phyloP scores from a whole-genome alignment of 2,888 invertebrate genomes.

The Drosophila kuntzei region DNA sequence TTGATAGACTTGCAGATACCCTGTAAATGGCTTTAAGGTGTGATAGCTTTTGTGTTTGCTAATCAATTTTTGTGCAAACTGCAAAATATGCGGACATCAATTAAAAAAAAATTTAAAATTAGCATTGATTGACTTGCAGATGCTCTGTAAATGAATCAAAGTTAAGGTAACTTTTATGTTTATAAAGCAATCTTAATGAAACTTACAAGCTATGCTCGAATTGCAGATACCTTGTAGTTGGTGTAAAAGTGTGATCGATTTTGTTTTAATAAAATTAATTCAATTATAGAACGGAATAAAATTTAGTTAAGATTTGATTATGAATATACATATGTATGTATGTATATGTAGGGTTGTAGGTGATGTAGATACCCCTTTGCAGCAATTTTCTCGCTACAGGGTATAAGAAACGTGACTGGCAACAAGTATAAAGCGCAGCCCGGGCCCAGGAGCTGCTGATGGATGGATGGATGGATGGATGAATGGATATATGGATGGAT shows the following conservation, averaged over 20 bases:
- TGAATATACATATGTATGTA: no score
- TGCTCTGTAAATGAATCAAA: not conserved
- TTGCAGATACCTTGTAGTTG: not conserved
- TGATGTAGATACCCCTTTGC: not conserved
- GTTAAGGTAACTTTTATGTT: not conserved
- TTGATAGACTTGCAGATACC: not conserved
- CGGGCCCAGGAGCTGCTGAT: slow-evolving; percentile 14
- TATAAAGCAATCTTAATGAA: not conserved
- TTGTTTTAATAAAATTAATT: not conserved
- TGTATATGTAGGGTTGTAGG: not conserved
- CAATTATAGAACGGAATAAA: not conserved
- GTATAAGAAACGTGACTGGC: slow-evolving; percentile 65
- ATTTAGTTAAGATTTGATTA: not conserved
- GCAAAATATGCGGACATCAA: no score
- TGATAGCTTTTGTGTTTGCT: not conserved
- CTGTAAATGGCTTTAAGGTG: not conserved
- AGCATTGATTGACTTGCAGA: not conserved
- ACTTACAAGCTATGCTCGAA: not conserved
- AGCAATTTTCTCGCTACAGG: not conserved
- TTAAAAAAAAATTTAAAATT: no score
- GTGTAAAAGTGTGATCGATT: not conserved
- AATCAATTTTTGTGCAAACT: not conserved
- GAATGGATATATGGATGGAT: slow-evolving; percentile 18
- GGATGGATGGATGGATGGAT: slow-evolving; percentile 14
- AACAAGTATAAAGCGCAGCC: slow-evolving; percentile 61